Percentiles rank a stretch among this genome's conserved stretches.
Conservation (phyloP, 2,797 vertebrate genomes). For the Myotis vivesi region DNA sequence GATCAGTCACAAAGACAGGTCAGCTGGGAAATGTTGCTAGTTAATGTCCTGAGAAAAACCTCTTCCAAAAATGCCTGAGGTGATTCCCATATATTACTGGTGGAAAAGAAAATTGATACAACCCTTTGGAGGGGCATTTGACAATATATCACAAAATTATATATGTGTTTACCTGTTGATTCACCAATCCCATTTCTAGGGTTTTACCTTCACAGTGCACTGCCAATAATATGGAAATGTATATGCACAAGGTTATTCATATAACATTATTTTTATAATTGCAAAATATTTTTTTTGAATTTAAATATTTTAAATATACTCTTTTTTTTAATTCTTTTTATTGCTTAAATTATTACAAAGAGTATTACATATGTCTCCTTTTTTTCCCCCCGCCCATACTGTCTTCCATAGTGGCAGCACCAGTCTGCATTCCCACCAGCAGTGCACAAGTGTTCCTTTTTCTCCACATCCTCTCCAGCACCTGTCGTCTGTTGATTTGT, state of each 20-base stretch:
- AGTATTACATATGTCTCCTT: too few relatives aligned
- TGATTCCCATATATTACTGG: neutral
- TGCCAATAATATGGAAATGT: neutral
- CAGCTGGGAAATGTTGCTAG: neutral
- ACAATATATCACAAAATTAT: conserved; percentile 30
- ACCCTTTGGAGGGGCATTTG: neutral
- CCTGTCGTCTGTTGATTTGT: too few relatives aligned
- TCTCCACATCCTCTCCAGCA: too few relatives aligned
- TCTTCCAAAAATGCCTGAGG: conserved; percentile 21
- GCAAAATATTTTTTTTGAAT: conserved; percentile 23
- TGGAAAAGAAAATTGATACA: neutral
- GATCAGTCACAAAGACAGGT: neutral
- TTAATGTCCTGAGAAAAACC: conserved; percentile 21
- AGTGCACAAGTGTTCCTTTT: too few relatives aligned
- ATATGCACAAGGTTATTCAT: neutral
- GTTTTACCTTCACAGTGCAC: neutral
- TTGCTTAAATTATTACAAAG: too few relatives aligned
- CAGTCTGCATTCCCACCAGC: too few relatives aligned
- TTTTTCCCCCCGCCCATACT: too few relatives aligned
- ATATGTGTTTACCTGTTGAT: conserved; percentile 17
- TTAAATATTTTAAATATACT: too few relatives aligned
- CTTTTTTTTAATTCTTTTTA: too few relatives aligned
- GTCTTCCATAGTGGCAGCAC: too few relatives aligned
- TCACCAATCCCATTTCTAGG: neutral
- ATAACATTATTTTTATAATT: neutral